phyloP scores from a whole-genome alignment of 2,797 vertebrate genomes.

The Thripadectes ignobilis region DNA sequence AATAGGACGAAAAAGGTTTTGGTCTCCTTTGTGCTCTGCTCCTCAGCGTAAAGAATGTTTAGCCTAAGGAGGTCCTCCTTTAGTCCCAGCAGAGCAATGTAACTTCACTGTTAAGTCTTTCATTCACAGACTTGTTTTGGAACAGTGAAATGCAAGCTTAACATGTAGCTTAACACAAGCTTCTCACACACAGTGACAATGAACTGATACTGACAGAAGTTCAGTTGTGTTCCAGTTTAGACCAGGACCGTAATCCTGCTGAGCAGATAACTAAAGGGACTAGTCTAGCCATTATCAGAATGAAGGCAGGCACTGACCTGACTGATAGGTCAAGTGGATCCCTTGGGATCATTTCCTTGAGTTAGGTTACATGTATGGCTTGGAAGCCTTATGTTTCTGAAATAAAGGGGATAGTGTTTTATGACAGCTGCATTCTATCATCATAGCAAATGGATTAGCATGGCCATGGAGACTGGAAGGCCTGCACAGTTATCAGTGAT shows the following conservation, averaged over 20 bases:
- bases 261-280: neutral
- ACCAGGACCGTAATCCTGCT: neutral
- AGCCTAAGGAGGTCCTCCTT: neutral
- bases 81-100: neutral
- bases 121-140: neutral
- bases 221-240: neutral
- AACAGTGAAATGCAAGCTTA: neutral
- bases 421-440: neutral
- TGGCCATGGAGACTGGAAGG: neutral
- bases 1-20: neutral
- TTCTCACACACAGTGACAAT: neutral
- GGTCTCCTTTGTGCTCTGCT: neutral
- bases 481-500: neutral
- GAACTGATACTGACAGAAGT: neutral
- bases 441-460: neutral
- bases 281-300: neutral
- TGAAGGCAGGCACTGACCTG: neutral
- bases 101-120: neutral
- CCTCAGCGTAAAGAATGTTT: neutral
- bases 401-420: neutral
- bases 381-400: neutral
- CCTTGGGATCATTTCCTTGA: neutral
- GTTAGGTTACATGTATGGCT: neutral
- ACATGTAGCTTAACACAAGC: neutral
- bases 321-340: neutral